Evolutionary conservation across 2,113 vertebrate genomes (phyloP).

Genomic region (Aleadryas rufinucha): DNA sequence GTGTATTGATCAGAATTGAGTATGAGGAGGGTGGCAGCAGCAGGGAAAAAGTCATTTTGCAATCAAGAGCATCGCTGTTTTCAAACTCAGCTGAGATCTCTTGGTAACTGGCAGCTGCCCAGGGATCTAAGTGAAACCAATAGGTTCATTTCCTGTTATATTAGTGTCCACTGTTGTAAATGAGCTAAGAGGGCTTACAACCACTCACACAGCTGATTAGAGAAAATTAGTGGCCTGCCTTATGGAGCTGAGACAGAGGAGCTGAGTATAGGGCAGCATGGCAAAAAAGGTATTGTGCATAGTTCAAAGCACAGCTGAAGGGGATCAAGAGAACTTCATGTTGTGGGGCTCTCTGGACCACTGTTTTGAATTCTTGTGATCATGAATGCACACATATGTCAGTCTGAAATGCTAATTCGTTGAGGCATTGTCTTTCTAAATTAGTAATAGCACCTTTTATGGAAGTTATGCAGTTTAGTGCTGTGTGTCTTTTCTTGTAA

Average conservation of each 20-base stretch:
- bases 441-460: neutral
- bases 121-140: neutral
- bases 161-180: neutral
- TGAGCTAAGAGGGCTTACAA: neutral
- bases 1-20: neutral
- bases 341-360: neutral
- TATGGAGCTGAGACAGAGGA: neutral
- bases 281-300: neutral
- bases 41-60: neutral
- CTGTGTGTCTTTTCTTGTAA: neutral
- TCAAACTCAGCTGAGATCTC: neutral
- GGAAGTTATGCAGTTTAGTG: neutral
- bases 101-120: neutral
- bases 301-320: neutral
- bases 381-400: neutral
- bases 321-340: neutral
- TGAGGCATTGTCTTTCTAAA: neutral
- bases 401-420: neutral
- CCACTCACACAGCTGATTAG: neutral
- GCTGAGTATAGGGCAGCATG: neutral
- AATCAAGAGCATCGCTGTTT: neutral
- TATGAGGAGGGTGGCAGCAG: neutral
- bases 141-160: slow-evolving; percentile 7
- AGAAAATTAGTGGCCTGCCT: neutral
- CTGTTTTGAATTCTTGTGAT: neutral